Base-by-base conservation (phyloP, 2,797 vertebrate genomes). In the Muscicapa comitata region DNA sequence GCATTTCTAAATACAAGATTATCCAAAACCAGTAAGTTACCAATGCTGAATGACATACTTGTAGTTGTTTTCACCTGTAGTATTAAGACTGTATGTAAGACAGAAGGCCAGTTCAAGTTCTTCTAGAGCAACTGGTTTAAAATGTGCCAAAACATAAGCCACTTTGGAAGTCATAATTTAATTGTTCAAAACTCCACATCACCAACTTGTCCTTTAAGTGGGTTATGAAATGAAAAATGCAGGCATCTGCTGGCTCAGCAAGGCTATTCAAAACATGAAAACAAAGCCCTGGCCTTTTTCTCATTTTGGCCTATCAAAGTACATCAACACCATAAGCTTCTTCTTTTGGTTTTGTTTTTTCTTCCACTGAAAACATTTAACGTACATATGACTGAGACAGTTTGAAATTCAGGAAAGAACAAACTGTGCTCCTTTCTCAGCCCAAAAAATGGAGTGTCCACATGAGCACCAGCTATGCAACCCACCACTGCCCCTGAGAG, bases 161-260 rank as follows among this genome's bases (percentile, higher is more conserved):
- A 48, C 58, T 92, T 74, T 8, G 19, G 45, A 82, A 95, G 51
- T 31, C 33, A 79, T 71, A 29, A 79, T 51, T 74, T 63, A 62
- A 65, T 61, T 74, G 42, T 37, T 58, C 88, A 50, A 90, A 92
- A 67, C 15, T 23, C 42, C 0, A 0, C 31, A 91, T 18, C 45
- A 59, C 45, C 73, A 86, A 55, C 47, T 65, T 37, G 16, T 38
- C 84, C 63, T 80, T 73, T 45, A 91, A 73, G 37, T 33, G 53
- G 35, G 42, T 79, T 91, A 94, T 54, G 25, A 93, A 84, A 87
- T 2, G 4, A 48, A 70, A 92, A 77, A 74, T 8, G 45, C 55
- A 70, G 67, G 50, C 58, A 86, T 61, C 31, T 86, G 70, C 70
- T 95, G 73, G 54, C 70, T 95, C 85, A 86, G 82, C 82, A 83